Base-by-base conservation (phyloP, 2,888 invertebrate species). In the Keiferia lycopersicella region DNA sequence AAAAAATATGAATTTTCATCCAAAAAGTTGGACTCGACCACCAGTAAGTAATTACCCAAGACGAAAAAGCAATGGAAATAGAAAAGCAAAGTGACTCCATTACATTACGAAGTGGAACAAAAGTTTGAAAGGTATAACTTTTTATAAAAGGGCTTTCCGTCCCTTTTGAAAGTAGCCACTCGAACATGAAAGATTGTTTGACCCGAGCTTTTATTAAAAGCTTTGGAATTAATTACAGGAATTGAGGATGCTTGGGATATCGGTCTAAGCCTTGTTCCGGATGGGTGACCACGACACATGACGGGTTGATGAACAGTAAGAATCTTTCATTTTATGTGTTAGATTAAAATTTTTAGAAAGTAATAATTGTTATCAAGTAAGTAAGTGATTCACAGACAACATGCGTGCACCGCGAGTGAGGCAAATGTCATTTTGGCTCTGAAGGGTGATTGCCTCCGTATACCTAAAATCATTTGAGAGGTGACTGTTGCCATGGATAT, bases 71-170 rank as follows among this genome's bases (percentile, higher is more conserved):
- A 65, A 65, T 65, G 30, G 61, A 67, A 70, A 64, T 69, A 70
- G 67, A 73, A 72, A 68, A 66, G 68, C 67, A 69, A 71, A 70
- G 69, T 72, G 69, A 70, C 71, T 66, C 68, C 70, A 69, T 72
- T 70, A 68, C 70, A 61, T 67, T 69, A 71, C 69, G 56, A 8
- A 67, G 56, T 63, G 58, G 64, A 70, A 73, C 69, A 78, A 78
- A 80, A 82, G 72, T 76, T 82, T 66, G 74, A 76, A 76, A 79
- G 78, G 69, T 75, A 45, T 45, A 45, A 79, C 71, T 76, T 78
- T 73, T 71, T 69, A 74, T 72, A 73, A 76, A 74, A 70, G 69
- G 64, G 48, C 61, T 64, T 62, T 69, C 67, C 69, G 30, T 56
- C 64, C 66, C 71, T 71, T 71, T 53, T 72, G 74, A 72, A 77